phyloP scores from a whole-genome alignment of 1,140 invertebrate genomes.

The Trigoniulus corallinus region DNA sequence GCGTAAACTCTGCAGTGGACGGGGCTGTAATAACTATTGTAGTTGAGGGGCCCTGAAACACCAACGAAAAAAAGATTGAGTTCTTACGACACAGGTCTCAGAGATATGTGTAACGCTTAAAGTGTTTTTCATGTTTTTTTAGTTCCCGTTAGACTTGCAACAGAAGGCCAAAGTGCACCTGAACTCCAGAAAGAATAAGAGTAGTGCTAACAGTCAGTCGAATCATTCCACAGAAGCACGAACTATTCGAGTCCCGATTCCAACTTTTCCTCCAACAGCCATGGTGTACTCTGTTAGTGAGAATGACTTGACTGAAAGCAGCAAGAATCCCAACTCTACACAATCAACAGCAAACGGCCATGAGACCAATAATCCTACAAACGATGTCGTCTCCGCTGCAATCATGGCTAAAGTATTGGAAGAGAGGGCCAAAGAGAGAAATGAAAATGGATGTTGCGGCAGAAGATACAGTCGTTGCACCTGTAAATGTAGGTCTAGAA shows the following conservation, averaged over 20 bases:
- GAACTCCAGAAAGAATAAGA: slow-evolving; percentile 11
- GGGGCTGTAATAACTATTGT: too few relatives aligned
- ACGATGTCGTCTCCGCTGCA: slow-evolving; percentile 73
- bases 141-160: slow-evolving; percentile 81
- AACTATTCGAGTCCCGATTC: slow-evolving; percentile 54
- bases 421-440: slow-evolving; percentile 54
- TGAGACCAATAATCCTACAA: slow-evolving; percentile 16
- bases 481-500: slow-evolving; percentile 8
- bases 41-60: too few relatives aligned
- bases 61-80: too few relatives aligned
- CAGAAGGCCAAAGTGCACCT: slow-evolving; percentile 48
- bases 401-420: slow-evolving; percentile 86
- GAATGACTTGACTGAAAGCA: slow-evolving; percentile 9
- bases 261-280: slow-evolving; percentile 69
- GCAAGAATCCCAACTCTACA: slow-evolving; percentile 16
- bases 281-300: slow-evolving; percentile 68
- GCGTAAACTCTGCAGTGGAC: too few relatives aligned
- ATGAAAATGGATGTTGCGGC: slow-evolving; percentile 28
- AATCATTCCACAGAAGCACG: slow-evolving; percentile 29
- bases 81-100: too few relatives aligned
- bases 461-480: background rate
- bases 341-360: slow-evolving; percentile 2
- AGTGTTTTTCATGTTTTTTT: too few relatives aligned
- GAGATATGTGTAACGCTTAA: too few relatives aligned
- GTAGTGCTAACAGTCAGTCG: slow-evolving; percentile 31